These are phyloP conservation scores for Cichlasoma orientale DNA, from an alignment of 2,797 vertebrate species.

Conservation along the genomic window DNA sequence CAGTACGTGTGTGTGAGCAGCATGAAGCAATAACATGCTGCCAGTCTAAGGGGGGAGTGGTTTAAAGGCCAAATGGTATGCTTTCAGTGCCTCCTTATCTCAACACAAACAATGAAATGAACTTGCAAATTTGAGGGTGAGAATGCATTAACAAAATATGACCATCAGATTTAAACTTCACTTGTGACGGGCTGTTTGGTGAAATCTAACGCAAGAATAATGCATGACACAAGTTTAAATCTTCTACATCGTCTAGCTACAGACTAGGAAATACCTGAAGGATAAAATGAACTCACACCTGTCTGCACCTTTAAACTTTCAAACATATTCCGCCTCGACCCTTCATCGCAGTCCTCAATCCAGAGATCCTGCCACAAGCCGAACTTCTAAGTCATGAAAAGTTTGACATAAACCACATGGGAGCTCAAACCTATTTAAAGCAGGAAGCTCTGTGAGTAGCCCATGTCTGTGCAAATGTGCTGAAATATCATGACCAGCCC, in stretches of 20 bases:
- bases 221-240: neutral
- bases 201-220: neutral
- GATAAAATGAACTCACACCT: conserved; percentile 2
- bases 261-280: rapidly evolving
- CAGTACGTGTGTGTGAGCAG: conserved; percentile 29
- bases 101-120: neutral
- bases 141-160: neutral
- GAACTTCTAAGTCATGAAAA: conserved; percentile 58
- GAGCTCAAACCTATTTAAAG: conserved; percentile 80
- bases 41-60: conserved; percentile 46
- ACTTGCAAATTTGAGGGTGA: neutral
- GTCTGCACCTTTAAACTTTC: neutral
- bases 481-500: conserved; percentile 79
- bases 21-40: conserved; percentile 32
- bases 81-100: neutral
- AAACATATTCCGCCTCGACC: neutral
- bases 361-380: conserved; percentile 23
- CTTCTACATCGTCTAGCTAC: neutral
- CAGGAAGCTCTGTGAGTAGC: conserved; percentile 59
- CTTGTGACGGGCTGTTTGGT: neutral
- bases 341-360: conserved; percentile 10
- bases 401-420: conserved; percentile 72
- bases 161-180: neutral
- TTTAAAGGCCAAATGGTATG: conserved; percentile 16
- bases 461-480: conserved; percentile 76